Evolutionary conservation across 2,888 invertebrate genomes (phyloP), one percentile per base, ranked within the genome.

Genomic region (Falcaria lacertinaria): DNA sequence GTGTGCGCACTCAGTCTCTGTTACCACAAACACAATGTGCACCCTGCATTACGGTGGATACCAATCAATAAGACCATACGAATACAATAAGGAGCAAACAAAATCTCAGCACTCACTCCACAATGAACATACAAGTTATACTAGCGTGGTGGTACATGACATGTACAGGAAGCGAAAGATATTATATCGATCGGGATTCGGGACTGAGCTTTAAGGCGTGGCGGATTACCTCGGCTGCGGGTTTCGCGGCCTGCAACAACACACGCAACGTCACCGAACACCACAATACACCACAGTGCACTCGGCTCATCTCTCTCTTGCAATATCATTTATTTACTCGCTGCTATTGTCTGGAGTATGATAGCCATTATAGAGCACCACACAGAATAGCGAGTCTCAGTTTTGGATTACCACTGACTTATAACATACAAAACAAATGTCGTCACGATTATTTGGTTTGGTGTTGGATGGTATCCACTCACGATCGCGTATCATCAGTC

Each of bases 171-270:
- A 89, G 89, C 89, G 79, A 85, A 81, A 86, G 69, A 74, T 65
- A 74, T 66, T 13, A 73, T 66, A 74, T 70, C 70, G 69, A 64
- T 70, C 74, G 73, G 63, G 74, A 74, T 69, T n/a, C 68, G 64
- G 61, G 63, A 72, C 63, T 58, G 77, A 74, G 65, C 68, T 62
- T 55, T 70, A 72, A 63, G 70, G 66, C 71, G 74, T 59, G 73
- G 52, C 56, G 86, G 74, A 82, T 91, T 91, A 92, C 92, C 92
- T 92, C 92, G 74, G 90, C 90, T 85, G 91, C 91, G 89, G 92
- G 92, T 90, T 92, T 92, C 89, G 91, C 91, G 89, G 92, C 92
- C 92, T 92, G 92, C 74, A 92, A 92, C 91, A 92, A 90, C 89
- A 90, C 76, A 84, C 72, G 73, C 66, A 80, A 70, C 59, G 73